A percentile compares a stretch with the other conserved stretches of the same genome.
phyloP scores from a whole-genome alignment of 2,888 invertebrate genomes.

The Phortica okadai region DNA sequence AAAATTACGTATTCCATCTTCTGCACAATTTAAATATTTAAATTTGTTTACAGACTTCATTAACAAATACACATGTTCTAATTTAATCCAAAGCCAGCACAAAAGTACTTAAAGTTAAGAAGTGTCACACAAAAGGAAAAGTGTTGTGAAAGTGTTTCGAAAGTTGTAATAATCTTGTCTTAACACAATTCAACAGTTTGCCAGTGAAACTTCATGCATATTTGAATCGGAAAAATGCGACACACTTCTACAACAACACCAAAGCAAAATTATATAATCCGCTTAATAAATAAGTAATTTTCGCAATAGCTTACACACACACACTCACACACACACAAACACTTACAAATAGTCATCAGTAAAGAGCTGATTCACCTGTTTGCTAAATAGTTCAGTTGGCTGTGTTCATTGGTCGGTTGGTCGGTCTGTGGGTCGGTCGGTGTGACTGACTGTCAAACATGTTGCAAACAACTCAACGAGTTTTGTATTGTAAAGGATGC shows the following conservation, averaged over 20 bases:
- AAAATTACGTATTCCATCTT: no score
- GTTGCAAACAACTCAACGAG: slow-evolving; percentile 21
- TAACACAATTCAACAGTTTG: no score
- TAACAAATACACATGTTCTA: no score
- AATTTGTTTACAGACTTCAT: no score
- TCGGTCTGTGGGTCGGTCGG: not conserved
- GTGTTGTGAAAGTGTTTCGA: no score
- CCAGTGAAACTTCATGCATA: no score
- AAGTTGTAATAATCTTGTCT: no score
- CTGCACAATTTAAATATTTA: no score
- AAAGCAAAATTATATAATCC: not conserved
- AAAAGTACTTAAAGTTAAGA: no score
- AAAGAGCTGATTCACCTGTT: not conserved
- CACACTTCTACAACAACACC: not conserved
- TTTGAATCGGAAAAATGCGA: not conserved
- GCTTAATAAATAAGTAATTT: slow-evolving; percentile 26
- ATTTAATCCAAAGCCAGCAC: no score
- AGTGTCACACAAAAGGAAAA: no score
- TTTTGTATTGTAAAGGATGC: slow-evolving; percentile 20
- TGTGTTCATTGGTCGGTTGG: not conserved
- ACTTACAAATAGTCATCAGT: not conserved
- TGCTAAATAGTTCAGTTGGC: not conserved
- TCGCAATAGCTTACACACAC: not conserved
- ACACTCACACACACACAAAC: no score
- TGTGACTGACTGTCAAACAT: not conserved